phyloP scores from a whole-genome alignment of 2,113 vertebrate species.

The Malurus cyaneus region DNA sequence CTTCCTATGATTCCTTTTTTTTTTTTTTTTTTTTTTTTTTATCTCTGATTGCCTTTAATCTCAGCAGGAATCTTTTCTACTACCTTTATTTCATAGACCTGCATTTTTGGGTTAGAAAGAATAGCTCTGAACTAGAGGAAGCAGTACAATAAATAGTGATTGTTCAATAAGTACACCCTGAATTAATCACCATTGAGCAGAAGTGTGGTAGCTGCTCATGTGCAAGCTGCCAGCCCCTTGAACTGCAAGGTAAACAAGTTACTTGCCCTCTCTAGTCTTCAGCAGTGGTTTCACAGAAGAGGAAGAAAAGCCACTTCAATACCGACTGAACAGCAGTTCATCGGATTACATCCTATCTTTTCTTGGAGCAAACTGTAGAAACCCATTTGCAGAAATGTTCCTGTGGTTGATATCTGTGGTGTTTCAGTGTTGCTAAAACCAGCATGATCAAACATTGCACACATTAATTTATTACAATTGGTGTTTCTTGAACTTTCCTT shows the following conservation, averaged over 20 bases:
- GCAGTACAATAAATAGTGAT: not conserved
- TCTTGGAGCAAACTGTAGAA: not conserved
- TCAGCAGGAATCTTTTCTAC: not conserved
- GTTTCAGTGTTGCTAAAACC: not conserved
- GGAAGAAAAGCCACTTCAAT: not conserved
- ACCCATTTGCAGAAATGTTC: not conserved
- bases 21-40: not conserved
- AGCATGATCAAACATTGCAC: not conserved
- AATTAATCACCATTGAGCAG: not conserved
- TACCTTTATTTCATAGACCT: not conserved
- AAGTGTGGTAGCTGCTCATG: not conserved
- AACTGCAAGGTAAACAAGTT: not conserved
- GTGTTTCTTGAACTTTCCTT: not conserved
- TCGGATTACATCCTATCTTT: not conserved
- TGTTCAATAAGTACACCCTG: not conserved
- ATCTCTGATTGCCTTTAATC: not conserved
- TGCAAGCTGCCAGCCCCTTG: not conserved
- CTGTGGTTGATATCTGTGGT: not conserved
- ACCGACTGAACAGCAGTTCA: not conserved
- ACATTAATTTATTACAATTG: not conserved
- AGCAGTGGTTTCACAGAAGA: not conserved
- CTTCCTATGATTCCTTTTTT: not conserved
- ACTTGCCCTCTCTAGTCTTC: not conserved
- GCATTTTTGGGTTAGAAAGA: not conserved
- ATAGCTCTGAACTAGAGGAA: not conserved